These are phyloP conservation scores for Sula dactylatra DNA, from an alignment of 2,113 vertebrate genomes.

Conservation along the genomic window DNA sequence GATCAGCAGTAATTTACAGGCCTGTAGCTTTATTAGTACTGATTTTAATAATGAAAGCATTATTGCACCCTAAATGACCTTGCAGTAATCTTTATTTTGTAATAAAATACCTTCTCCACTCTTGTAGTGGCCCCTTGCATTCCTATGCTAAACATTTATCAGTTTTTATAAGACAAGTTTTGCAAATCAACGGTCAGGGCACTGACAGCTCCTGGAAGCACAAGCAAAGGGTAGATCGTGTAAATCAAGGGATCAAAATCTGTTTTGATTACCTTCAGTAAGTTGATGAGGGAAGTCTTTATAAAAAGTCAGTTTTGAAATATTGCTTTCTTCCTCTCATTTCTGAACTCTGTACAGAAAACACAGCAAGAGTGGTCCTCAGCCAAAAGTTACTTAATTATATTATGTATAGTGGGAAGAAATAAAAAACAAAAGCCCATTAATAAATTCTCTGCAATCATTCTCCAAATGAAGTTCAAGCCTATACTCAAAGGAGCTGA, in stretches of 20 bases:
- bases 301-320: not conserved
- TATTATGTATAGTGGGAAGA: not conserved
- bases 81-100: not conserved
- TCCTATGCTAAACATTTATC: not conserved
- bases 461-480: not conserved
- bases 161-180: not conserved
- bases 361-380: not conserved
- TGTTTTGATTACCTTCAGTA: not conserved
- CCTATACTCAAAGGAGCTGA: not conserved
- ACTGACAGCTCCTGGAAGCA: not conserved
- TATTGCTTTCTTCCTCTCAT: not conserved
- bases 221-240: not conserved
- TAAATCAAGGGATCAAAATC: not conserved
- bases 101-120: not conserved
- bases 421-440: not conserved
- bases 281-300: not conserved
- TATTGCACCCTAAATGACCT: not conserved
- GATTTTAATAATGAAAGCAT: not conserved
- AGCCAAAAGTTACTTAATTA: not conserved
- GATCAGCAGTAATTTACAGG: not conserved
- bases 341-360: not conserved
- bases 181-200: not conserved
- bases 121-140: not conserved
- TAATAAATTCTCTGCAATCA: not conserved
- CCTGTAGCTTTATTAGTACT: not conserved